phyloP scores from a whole-genome alignment of 30 jellyfish, hydroid and myxozoan species.

The Nemopilema nomurai region DNA sequence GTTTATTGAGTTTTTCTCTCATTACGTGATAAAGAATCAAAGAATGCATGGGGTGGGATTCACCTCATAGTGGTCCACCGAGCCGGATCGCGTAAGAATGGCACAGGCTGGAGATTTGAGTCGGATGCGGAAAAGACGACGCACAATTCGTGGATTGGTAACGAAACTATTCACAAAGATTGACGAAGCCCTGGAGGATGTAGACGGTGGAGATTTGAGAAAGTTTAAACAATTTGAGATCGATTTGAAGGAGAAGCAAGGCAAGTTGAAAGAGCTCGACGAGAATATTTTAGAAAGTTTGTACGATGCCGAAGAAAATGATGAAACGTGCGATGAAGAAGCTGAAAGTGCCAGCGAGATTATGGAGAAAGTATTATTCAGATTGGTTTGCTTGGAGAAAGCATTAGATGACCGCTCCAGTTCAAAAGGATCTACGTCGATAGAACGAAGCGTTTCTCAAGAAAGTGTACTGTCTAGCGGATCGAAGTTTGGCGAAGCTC shows the following conservation, averaged over 20 bases:
- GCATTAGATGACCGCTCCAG: not conserved
- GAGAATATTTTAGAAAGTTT: not conserved
- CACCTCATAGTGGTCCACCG: slow-evolving; percentile 24
- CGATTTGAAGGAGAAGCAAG: not conserved
- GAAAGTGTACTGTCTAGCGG: not conserved
- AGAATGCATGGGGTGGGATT: not conserved
- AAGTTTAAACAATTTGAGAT: not conserved
- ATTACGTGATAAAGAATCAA: not conserved
- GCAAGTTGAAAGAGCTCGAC: not conserved
- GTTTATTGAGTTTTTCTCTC: not conserved
- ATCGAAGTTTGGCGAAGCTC: not conserved
- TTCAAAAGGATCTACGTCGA: not conserved
- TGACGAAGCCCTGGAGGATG: not conserved
- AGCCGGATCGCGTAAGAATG: slow-evolving; percentile 15
- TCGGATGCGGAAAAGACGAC: slow-evolving; percentile 9
- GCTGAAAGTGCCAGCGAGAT: slow-evolving; percentile 23
- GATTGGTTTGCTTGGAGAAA: not conserved
- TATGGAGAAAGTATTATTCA: not conserved
- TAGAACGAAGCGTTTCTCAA: not conserved
- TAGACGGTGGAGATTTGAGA: not conserved
- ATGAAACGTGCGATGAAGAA: slow-evolving; percentile 10
- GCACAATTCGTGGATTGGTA: slow-evolving; percentile 8
- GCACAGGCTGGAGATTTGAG: slow-evolving; percentile 13
- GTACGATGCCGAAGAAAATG: slow-evolving; percentile 4
- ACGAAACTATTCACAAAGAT: slow-evolving; percentile 10